Conservation (phyloP, 2,797 vertebrate species). For the Coilia nasus region DNA sequence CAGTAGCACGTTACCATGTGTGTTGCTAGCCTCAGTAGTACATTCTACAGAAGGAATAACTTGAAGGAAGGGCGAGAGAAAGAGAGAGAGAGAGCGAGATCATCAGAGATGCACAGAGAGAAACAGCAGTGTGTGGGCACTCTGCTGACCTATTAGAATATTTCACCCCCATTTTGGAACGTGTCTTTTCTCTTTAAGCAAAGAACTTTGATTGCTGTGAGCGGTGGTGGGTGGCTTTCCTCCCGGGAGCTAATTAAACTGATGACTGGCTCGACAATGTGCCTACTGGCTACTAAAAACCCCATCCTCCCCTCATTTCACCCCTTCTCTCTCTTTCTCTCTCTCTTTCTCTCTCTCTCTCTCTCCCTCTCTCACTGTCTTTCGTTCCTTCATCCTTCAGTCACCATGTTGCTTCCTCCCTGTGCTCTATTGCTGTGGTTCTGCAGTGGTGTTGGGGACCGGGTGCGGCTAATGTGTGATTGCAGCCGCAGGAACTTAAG, state of each 20-base stretch:
- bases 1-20: not conserved
- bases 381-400: not conserved
- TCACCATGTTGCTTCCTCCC: not conserved
- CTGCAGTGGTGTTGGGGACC: not conserved
- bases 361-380: not conserved
- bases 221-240: slow-evolving; percentile 59
- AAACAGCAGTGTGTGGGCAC: not conserved
- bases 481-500: not conserved
- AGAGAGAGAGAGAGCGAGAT: not conserved
- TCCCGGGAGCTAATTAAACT: slow-evolving; percentile 72
- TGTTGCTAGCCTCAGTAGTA: not conserved
- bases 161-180: slow-evolving; percentile 32
- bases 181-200: slow-evolving; percentile 54
- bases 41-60: not conserved
- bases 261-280: slow-evolving; percentile 58
- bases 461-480: not conserved
- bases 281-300: not conserved
- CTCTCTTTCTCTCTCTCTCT: not conserved
- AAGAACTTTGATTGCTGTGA: slow-evolving; percentile 67
- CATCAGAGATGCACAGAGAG: not conserved
- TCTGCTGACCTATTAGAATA: slow-evolving; percentile 11
- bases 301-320: not conserved
- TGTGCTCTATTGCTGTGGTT: slow-evolving; percentile 10
- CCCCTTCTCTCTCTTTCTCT: not conserved
- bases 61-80: not conserved